Evolutionary conservation across 2,888 invertebrate genomes (phyloP), one percentile per base, ranked within the genome.

Genomic region (Melinaea menophilus): DNA sequence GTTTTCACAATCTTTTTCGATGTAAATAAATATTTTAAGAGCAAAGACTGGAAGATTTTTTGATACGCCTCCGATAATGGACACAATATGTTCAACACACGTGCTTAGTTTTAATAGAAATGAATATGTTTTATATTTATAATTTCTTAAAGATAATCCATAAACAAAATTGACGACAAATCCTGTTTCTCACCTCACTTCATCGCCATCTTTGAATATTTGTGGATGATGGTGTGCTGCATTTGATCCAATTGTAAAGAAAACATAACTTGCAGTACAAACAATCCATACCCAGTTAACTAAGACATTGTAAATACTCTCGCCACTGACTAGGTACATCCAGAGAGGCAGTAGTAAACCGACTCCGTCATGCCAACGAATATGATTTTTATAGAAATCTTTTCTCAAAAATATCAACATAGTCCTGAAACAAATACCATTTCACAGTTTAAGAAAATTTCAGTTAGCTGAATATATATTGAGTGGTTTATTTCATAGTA

Each of bases 211-310:
- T 76, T 96, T 96, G 75, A 94, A 95, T 57, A 95, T 93, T 61
- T 94, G 92, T 0, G 95, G 96, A 80, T 96, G 95, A 78, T 96
- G 96, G 83, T 97, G 96, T 0, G 94, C 95, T 4, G 95, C 96
- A 76, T 93, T 95, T 2, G 94, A 73, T 2, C 94, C 96, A 67
- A 95, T 93, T 0, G 88, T 73, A 3, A 85, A 89, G 77, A 96
- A 95, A 2, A 91, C 75, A 46, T 93, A 91, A 72, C 95, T 94
- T 0, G 84, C 89, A 0, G 91, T 78, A 22, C 92, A 73, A n/a
- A 92, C 75, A 12, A 94, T 91, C 71, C 92, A 80, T 0, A 93
- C 65, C 94, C 94, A 95, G 73, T 85, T 83, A 12, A 78, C 68
- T 0, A 93, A 2, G 0, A 86, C 88, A 3, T 82, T 74, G 12